A percentile compares a stretch with the other conserved stretches of the same genome.
phyloP scores from a whole-genome alignment of 2,113 vertebrate species.

The Colossoma macropomum region DNA sequence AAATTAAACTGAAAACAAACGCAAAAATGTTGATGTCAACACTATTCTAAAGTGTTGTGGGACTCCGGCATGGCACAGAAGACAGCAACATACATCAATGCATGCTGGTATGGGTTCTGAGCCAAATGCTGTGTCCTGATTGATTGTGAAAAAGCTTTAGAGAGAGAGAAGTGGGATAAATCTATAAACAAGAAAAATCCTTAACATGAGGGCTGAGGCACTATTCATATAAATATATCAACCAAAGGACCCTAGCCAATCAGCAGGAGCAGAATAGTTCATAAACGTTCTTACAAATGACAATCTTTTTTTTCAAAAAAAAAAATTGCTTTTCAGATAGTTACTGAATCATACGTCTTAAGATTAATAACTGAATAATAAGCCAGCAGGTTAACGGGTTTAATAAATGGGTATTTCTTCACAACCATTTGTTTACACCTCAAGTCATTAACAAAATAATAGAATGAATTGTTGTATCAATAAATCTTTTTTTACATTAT shows the following conservation, averaged over 20 bases:
- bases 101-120: conserved; percentile 39
- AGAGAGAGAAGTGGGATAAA: background rate
- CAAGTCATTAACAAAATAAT: no score
- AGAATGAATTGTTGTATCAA: no score
- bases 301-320: no score
- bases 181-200: background rate
- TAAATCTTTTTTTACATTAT: no score
- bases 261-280: background rate
- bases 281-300: no score
- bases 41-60: conserved; percentile 58
- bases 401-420: no score
- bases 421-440: no score
- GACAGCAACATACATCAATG: conserved; percentile 56
- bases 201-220: background rate
- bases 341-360: no score
- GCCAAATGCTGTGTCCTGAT: conserved; percentile 24
- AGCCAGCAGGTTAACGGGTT: no score
- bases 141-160: conserved; percentile 26
- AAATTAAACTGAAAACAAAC: conserved; percentile 56
- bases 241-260: background rate
- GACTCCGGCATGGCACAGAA: conserved; percentile 31
- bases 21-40: conserved; percentile 66
- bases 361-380: no score
- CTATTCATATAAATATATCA: background rate
- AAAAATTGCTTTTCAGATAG: no score